Conservation (phyloP, 1,140 invertebrate genomes). For the Drosophila leontia region DNA sequence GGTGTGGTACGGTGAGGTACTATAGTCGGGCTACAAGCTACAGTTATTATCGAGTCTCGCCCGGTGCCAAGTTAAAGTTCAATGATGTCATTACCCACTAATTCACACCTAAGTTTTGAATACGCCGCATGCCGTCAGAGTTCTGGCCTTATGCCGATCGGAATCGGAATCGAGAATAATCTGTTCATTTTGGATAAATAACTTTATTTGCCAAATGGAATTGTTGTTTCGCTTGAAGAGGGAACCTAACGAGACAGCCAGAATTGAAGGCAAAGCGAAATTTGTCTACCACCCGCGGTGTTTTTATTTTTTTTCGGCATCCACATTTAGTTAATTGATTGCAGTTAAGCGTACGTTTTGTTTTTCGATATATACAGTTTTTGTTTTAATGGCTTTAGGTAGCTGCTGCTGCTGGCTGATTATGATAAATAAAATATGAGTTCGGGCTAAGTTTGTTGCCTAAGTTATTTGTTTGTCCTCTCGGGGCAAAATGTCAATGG, state of each 20-base stretch:
- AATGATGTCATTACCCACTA: constrained; percentile 82
- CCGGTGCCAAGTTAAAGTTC: constrained; percentile 78
- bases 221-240: constrained; percentile 41
- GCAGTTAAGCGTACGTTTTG: constrained; percentile 47
- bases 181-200: constrained; percentile 63
- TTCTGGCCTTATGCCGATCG: constrained; percentile 50
- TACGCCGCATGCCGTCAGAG: constrained; percentile 47
- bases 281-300: constrained; percentile 69
- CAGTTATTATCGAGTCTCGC: constrained; percentile 63
- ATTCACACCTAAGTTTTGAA: constrained; percentile 81
- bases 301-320: constrained; percentile 23
- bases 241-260: constrained; percentile 59
- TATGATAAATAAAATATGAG: constrained; percentile 79
- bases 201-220: constrained; percentile 76
- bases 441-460: constrained; percentile 71
- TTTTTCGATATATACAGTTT: constrained; percentile 21
- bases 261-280: constrained; percentile 39
- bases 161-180: constrained; percentile 57
- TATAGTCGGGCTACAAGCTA: constrained; percentile 59
- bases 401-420: constrained; percentile 38
- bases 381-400: constrained; percentile 53
- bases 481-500: constrained; percentile 66
- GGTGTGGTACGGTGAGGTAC: constrained; percentile 62
- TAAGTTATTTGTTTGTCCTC: constrained; percentile 57
- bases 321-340: constrained; percentile 76